Evolutionary conservation across 2,113 vertebrate species (phyloP).

Genomic region (Alethe diademata): DNA sequence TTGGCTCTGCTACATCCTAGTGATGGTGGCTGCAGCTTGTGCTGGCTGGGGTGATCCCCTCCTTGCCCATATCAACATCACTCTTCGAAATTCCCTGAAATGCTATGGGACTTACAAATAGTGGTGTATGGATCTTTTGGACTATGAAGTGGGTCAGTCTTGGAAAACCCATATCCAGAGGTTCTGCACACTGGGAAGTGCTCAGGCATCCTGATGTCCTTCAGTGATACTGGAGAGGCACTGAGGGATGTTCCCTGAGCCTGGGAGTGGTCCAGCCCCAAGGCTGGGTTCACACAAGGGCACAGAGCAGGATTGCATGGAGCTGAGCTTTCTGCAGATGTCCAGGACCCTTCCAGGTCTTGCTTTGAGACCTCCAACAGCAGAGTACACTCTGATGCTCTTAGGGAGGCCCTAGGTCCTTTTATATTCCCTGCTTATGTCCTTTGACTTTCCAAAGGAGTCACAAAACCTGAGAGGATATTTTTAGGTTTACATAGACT

Average conservation of each 20-base stretch:
- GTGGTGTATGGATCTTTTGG: background rate
- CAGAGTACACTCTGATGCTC: background rate
- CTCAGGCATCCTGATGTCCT: background rate
- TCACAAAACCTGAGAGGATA: background rate
- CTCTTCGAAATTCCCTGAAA: background rate
- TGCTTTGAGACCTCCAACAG: background rate
- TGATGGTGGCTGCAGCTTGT: background rate
- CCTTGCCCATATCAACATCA: background rate
- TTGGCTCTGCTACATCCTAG: background rate
- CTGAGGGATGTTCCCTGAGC: background rate
- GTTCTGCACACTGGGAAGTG: background rate
- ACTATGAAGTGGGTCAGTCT: background rate
- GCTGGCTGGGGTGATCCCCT: background rate
- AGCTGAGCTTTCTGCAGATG: background rate
- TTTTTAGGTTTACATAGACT: background rate
- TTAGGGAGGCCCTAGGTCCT: background rate
- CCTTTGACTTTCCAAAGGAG: slow-evolving; percentile 10
- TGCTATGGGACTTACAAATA: background rate
- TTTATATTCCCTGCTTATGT: background rate
- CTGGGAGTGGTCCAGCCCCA: background rate
- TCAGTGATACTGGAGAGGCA: background rate
- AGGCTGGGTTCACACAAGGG: background rate
- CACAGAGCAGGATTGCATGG: background rate
- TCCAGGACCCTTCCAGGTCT: background rate
- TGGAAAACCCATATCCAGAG: background rate